Conservation (phyloP, 2,888 invertebrate genomes). For the Meloe dianella region DNA sequence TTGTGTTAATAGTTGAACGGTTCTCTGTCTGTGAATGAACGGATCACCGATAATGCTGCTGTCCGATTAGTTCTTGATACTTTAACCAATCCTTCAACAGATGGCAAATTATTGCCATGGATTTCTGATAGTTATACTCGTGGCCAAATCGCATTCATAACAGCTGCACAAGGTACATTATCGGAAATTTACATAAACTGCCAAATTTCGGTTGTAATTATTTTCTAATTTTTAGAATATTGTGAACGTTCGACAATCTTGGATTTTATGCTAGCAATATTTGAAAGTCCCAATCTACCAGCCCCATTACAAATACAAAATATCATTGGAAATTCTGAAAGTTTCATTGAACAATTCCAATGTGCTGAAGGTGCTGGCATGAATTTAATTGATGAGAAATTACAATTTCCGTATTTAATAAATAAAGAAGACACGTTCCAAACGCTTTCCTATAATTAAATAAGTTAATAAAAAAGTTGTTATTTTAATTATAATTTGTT, state of each 20-base stretch:
- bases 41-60: conserved; percentile 45
- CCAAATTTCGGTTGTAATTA: no score
- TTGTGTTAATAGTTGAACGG: conserved; percentile 28
- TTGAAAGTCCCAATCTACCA: conserved; percentile 43
- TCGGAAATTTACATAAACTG: no score
- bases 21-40: conserved; percentile 35
- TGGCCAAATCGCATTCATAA: conserved; percentile 44
- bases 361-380: conserved; percentile 43
- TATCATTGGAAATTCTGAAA: conserved; percentile 42
- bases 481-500: background rate
- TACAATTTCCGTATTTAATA: conserved; percentile 40
- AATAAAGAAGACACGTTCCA: background rate
- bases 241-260: conserved; percentile 37
- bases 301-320: conserved; percentile 42
- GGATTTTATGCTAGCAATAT: conserved; percentile 42
- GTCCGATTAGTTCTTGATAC: conserved; percentile 38
- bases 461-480: background rate
- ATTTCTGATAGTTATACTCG: conserved; percentile 36
- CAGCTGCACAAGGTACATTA: conserved; percentile 50
- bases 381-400: conserved; percentile 32
- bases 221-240: conserved; percentile 40
- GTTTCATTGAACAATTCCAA: conserved; percentile 38
- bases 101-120: conserved; percentile 39
- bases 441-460: background rate
- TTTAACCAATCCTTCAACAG: conserved; percentile 23